Conservation (phyloP, 2,113 vertebrate genomes). For the Hyperopisus bebe region DNA sequence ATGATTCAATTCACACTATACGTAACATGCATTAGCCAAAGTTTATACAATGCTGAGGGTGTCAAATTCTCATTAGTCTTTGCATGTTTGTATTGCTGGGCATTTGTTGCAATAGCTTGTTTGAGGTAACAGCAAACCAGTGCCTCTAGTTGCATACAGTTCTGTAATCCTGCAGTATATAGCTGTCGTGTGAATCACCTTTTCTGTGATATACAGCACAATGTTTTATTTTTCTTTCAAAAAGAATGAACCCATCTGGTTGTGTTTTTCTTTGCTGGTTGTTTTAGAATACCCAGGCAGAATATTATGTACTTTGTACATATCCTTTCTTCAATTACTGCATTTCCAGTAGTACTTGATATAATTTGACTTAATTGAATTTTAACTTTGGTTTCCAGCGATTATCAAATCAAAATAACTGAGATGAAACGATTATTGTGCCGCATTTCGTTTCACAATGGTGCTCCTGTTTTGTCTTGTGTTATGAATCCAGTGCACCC, state of each 20-base stretch:
- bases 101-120: not conserved
- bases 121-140: not conserved
- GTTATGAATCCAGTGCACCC: not conserved
- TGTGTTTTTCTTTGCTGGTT: not conserved
- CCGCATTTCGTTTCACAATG: not conserved
- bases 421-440: no score
- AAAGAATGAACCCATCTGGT: not conserved
- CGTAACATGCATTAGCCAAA: not conserved
- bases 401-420: no score
- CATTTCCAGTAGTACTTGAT: not conserved
- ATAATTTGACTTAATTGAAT: not conserved
- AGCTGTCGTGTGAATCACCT: not conserved
- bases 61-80: not conserved
- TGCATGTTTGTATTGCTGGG: not conserved
- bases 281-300: not conserved
- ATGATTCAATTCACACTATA: not conserved
- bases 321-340: not conserved
- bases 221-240: not conserved
- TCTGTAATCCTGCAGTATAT: not conserved
- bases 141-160: not conserved
- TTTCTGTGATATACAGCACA: not conserved
- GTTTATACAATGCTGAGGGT: not conserved
- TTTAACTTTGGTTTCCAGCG: not conserved
- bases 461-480: not conserved
- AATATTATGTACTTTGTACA: not conserved